A percentile compares a stretch with the other conserved stretches of the same genome.
Evolutionary conservation across 1,140 invertebrate genomes (phyloP).

Genomic region (Penaeus japonicus): DNA sequence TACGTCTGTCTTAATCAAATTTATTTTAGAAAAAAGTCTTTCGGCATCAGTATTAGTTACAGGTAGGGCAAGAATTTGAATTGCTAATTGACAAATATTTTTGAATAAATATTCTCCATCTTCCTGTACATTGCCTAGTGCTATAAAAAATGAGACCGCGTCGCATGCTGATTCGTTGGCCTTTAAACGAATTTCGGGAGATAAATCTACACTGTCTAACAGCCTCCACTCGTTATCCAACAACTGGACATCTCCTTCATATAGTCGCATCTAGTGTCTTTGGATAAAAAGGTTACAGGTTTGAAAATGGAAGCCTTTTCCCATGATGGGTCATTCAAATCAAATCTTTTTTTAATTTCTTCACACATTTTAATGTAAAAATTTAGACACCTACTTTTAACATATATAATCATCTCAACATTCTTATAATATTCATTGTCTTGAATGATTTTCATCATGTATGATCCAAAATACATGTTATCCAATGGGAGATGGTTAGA

Average conservation of each 20-base stretch:
- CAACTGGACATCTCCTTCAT: background rate
- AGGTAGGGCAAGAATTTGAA: slow-evolving; percentile 21
- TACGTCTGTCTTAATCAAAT: slow-evolving; percentile 15
- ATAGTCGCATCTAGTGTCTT: background rate
- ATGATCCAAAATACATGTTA: background rate
- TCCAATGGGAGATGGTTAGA: background rate
- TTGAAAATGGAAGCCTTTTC: background rate
- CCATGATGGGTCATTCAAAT: background rate
- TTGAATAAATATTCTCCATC: background rate
- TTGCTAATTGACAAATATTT: background rate
- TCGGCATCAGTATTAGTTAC: slow-evolving; percentile 3
- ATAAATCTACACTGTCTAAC: background rate
- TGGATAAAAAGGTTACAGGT: background rate
- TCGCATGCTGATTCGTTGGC: too few relatives aligned
- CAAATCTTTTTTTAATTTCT: background rate
- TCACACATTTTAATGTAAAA: slow-evolving; percentile 20
- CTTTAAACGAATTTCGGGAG: background rate
- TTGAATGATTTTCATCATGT: background rate
- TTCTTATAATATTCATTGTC: background rate
- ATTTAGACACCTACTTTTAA: background rate
- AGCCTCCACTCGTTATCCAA: slow-evolving; percentile 19
- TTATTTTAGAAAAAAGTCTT: slow-evolving; percentile 33
- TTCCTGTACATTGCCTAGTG: background rate
- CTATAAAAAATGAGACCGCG: background rate
- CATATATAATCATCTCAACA: background rate